These are phyloP conservation scores for Sylvilagus floridanus DNA, from an alignment of 2,797 vertebrate genomes.

Conservation along the genomic window DNA sequence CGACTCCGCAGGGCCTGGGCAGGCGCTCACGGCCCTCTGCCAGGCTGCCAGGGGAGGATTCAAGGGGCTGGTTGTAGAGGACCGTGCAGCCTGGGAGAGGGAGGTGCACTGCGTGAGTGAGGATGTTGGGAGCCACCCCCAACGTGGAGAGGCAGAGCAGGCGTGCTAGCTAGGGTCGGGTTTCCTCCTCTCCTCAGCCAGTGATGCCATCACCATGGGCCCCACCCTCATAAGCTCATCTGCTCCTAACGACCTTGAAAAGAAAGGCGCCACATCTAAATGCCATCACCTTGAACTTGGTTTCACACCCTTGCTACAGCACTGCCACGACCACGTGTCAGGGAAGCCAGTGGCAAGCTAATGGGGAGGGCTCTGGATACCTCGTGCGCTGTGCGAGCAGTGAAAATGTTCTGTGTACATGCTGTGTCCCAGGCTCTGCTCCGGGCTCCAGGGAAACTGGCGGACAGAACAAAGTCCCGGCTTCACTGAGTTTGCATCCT, in stretches of 20 bases:
- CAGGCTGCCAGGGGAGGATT: background rate
- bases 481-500: background rate
- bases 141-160: background rate
- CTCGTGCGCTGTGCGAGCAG: background rate
- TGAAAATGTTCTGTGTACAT: background rate
- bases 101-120: no score
- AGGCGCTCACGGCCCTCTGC: background rate
- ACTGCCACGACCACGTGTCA: background rate
- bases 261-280: background rate
- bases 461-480: background rate
- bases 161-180: no score
- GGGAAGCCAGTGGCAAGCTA: background rate
- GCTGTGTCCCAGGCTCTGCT: background rate
- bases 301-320: no score
- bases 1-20: background rate
- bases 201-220: background rate
- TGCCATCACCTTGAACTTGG: background rate
- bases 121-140: background rate
- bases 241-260: background rate
- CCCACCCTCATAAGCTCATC: background rate
- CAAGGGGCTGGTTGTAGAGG: background rate
- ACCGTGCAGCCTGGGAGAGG: background rate
- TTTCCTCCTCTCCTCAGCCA: background rate
- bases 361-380: background rate
- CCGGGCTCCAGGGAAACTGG: background rate